Evolutionary conservation across 2,888 invertebrate genomes (phyloP).

Genomic region (Notodonta ziczac): DNA sequence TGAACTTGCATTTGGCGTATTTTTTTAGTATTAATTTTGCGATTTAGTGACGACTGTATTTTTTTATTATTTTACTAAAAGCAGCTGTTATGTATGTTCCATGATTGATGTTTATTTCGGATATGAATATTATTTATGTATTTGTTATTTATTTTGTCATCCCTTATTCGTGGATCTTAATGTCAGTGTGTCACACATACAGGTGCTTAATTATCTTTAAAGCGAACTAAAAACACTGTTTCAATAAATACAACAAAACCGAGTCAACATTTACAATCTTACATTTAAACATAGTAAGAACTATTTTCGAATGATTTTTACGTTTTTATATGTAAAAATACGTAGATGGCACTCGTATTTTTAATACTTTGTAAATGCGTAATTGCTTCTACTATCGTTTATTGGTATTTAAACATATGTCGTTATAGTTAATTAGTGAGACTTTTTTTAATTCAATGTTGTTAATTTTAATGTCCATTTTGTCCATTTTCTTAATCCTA

Average conservation of each 20-base stretch:
- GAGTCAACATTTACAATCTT: background rate
- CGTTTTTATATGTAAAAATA: conserved; percentile 1
- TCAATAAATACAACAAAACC: conserved; percentile 9
- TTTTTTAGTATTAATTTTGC: too few species aligned
- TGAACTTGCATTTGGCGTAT: too few species aligned
- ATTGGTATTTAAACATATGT: conserved; percentile 38
- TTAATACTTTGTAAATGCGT: conserved; percentile 38
- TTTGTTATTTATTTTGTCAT: background rate
- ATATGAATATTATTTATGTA: too few species aligned
- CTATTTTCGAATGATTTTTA: conserved; percentile 9
- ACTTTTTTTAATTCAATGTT: conserved; percentile 35
- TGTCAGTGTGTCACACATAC: conserved; percentile 27
- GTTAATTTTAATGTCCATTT: conserved; percentile 29
- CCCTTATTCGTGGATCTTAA: background rate
- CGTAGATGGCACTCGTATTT: conserved; percentile 31
- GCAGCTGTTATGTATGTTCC: too few species aligned
- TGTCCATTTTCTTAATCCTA: conserved; percentile 13
- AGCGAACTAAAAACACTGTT: conserved; percentile 35
- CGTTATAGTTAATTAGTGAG: conserved; percentile 43
- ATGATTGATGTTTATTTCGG: too few species aligned
- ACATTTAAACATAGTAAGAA: conserved; percentile 9
- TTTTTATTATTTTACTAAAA: too few species aligned
- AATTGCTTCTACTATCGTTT: conserved; percentile 34
- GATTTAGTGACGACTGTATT: too few species aligned
- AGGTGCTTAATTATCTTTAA: conserved; percentile 41